Evolutionary conservation across 2,113 vertebrate species (phyloP), one percentile per base, ranked within the genome.

Genomic region (Empidonax alnorum): DNA sequence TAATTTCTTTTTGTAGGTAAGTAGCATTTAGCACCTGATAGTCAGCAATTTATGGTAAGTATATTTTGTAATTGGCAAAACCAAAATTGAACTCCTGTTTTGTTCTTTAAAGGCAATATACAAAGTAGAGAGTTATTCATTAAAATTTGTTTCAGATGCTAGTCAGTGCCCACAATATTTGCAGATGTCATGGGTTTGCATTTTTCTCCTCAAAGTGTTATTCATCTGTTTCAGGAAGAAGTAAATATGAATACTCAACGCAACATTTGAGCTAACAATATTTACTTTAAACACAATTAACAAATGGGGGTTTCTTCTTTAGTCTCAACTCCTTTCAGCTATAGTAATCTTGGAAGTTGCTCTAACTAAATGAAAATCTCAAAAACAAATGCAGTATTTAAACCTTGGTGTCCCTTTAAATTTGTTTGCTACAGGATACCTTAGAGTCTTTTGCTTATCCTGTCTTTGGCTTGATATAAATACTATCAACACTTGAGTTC

Each of bases 1-100:
- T 96, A 18, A 9, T 78, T 62, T 95, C 95, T 7, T 86, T 94
- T 97, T 97, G 42, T 78, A 97, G 97, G 96, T 97, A 93, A 97
- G 97, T 97, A 94, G 49, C 37, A 23, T 56, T 58, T 66, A 37
- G 18, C 24, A 86, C 10, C 50, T 31, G 11, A 33, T 56, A 58
- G 39, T 59, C 68, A 89, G 18, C 44, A 59, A 39, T 68, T 94
- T 75, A 37, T 0, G 52, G 96, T 97, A 89, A 92, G 96, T 96
- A 35, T 65, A n/a, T 73, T 67, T 67, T 86, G 24, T 68, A 49
- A n/a, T 53, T 42, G 47, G 10, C 13, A 84, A 77, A 59, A 56
- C 2, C 15, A 59, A 50, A 55, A 19, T 44, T 47, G 12, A 92
- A 75, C 16, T 84, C 0, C 0, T 90, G 8, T 23, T 56, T 79